Evolutionary conservation across 2,113 vertebrate genomes (phyloP).

Genomic region (Eidolon helvum): DNA sequence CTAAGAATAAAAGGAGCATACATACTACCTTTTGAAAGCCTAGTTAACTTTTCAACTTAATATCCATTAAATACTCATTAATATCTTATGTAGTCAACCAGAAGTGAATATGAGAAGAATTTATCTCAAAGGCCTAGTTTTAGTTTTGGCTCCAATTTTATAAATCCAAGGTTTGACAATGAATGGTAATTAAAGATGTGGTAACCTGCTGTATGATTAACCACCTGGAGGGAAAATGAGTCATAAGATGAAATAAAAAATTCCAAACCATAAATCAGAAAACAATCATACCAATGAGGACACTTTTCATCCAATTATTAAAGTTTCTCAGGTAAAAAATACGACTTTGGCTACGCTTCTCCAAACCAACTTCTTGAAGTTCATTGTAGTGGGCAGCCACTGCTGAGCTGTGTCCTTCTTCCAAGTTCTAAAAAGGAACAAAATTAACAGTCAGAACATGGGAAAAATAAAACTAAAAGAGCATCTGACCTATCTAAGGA

Average conservation of each 20-base stretch:
- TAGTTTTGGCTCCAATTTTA: slow-evolving; percentile 6
- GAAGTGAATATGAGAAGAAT: slow-evolving; percentile 1
- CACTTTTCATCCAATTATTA: slow-evolving; percentile 99
- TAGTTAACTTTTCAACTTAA: background rate
- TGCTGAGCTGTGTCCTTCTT: slow-evolving; percentile 87
- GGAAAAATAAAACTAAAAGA: background rate
- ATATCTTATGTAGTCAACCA: background rate
- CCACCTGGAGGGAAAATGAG: background rate
- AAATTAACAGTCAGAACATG: slow-evolving; percentile 2
- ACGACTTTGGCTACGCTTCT: slow-evolving; percentile 91
- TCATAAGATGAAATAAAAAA: background rate
- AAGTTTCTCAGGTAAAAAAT: slow-evolving; percentile 98
- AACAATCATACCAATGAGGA: slow-evolving; percentile 91
- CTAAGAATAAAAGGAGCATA: background rate
- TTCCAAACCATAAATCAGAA: background rate
- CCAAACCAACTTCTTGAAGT: slow-evolving; percentile 93
- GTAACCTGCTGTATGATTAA: background rate
- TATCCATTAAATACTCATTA: background rate
- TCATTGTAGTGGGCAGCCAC: slow-evolving; percentile 97
- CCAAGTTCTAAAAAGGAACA: slow-evolving; percentile 73
- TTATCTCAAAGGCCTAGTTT: background rate
- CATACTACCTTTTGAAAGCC: background rate
- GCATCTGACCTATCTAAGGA: background rate
- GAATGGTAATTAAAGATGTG: background rate
- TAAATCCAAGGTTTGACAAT: background rate